A percentile compares a stretch with the other conserved stretches of the same genome.
These are phyloP conservation scores for Drosophila limbata DNA, from an alignment of 2,888 invertebrate genomes.

Conservation along the genomic window DNA sequence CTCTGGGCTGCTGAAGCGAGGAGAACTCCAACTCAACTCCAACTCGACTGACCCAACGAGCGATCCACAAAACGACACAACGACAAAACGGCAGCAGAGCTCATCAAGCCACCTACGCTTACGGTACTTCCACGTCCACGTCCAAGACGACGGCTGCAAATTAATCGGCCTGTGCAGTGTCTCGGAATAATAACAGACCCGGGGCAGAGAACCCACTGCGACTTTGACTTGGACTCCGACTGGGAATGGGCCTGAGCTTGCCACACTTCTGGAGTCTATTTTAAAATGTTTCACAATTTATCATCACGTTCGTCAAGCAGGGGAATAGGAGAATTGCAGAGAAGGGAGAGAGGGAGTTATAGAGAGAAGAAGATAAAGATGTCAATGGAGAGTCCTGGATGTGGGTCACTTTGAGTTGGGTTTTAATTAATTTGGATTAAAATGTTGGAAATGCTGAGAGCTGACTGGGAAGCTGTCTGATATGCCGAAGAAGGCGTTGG, in stretches of 20 bases:
- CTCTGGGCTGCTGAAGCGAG: slow-evolving; percentile 54
- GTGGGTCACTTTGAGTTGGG: slow-evolving; percentile 55
- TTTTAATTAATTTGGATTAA: slow-evolving; percentile 79
- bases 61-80: slow-evolving; percentile 31
- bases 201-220: slow-evolving; percentile 9
- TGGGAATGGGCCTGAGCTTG: slow-evolving; percentile 49
- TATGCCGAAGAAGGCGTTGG: slow-evolving; percentile 76
- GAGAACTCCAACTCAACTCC: slow-evolving; percentile 26
- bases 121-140: slow-evolving; percentile 64
- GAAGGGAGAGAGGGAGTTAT: background rate
- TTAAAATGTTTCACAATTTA: slow-evolving; percentile 67
- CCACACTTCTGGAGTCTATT: slow-evolving; percentile 75
- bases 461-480: slow-evolving; percentile 56
- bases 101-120: slow-evolving; percentile 78
- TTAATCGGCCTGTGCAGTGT: slow-evolving; percentile 66
- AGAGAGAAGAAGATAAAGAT: slow-evolving; percentile 38
- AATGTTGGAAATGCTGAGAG: slow-evolving; percentile 60
- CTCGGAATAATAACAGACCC: slow-evolving; percentile 51
- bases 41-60: slow-evolving; percentile 46
- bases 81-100: slow-evolving; percentile 60
- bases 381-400: slow-evolving; percentile 57
- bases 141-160: slow-evolving; percentile 59
- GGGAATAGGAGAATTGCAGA: background rate
- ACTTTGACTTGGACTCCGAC: slow-evolving; percentile 7
- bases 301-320: slow-evolving; percentile 56